A percentile compares a stretch with the other conserved stretches of the same genome.
phyloP scores from a whole-genome alignment of 2,888 invertebrate species.

The Drosophila siamana region DNA sequence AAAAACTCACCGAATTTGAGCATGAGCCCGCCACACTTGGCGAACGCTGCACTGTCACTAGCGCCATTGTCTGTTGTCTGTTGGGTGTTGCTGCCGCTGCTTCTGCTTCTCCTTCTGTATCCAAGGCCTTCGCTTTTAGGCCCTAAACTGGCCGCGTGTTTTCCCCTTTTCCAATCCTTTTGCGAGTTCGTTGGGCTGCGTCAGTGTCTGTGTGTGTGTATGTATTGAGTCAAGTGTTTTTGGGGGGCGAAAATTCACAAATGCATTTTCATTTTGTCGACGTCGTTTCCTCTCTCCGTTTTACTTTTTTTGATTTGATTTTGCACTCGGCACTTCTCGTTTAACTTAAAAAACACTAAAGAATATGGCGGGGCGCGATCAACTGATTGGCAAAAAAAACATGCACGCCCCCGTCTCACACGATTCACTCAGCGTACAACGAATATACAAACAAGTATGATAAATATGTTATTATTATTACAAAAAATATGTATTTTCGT shows the following conservation, averaged over 20 bases:
- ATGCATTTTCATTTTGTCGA: conserved; percentile 74
- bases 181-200: conserved; percentile 47
- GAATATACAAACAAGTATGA: conserved; percentile 61
- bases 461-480: conserved; percentile 69
- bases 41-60: conserved; percentile 91
- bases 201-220: conserved; percentile 29
- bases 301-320: conserved; percentile 12
- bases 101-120: conserved; percentile 46
- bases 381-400: conserved; percentile 27
- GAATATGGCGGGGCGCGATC: conserved; percentile 46
- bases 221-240: conserved; percentile 55
- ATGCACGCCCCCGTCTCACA: conserved; percentile 42
- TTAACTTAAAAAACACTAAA: conserved; percentile 55
- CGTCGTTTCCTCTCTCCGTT: conserved; percentile 61
- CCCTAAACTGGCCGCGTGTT: conserved; percentile 50
- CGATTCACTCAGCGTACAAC: conserved; percentile 53
- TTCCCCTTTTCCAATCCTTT: conserved; percentile 47
- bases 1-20: conserved; percentile 85
- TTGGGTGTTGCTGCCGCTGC: conserved; percentile 43
- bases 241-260: conserved; percentile 66
- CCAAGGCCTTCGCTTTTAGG: conserved; percentile 51
- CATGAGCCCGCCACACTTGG: conserved; percentile 89
- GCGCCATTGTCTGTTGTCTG: conserved; percentile 87
- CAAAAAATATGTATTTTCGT: conserved; percentile 61
- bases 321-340: conserved; percentile 70